These are phyloP conservation scores for Solenodon paradoxus DNA, from an alignment of 2,113 vertebrate genomes.

Conservation along the genomic window DNA sequence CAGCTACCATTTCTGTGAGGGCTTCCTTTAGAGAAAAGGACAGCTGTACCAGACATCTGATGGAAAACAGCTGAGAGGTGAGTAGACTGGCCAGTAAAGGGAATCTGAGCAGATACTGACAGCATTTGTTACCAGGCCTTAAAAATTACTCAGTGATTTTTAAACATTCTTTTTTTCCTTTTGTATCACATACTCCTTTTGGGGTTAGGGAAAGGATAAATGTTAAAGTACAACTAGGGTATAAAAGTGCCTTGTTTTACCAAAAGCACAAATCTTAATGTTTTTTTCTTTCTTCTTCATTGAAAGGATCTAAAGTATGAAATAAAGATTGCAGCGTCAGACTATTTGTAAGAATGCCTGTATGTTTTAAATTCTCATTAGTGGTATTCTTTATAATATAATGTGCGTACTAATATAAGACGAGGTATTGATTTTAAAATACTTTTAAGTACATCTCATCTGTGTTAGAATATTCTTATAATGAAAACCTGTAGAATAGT, in stretches of 20 bases:
- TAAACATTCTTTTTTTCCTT: background rate
- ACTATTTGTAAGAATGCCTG: background rate
- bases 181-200: background rate
- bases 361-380: background rate
- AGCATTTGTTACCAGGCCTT: background rate
- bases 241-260: background rate
- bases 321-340: background rate
- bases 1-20: background rate
- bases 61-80: background rate
- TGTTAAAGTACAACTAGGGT: background rate
- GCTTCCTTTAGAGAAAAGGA: background rate
- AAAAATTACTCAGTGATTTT: background rate
- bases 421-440: background rate
- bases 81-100: background rate
- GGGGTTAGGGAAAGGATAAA: background rate
- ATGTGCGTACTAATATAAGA: background rate
- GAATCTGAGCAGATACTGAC: background rate
- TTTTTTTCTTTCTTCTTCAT: background rate
- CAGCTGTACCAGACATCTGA: too few relatives aligned
- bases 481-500: background rate
- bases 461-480: background rate
- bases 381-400: background rate
- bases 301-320: background rate
- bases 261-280: background rate
- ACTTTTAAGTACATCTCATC: background rate